These are phyloP conservation scores for Pelochelys cantorii DNA, from an alignment of 2,797 vertebrate species.

Conservation along the genomic window DNA sequence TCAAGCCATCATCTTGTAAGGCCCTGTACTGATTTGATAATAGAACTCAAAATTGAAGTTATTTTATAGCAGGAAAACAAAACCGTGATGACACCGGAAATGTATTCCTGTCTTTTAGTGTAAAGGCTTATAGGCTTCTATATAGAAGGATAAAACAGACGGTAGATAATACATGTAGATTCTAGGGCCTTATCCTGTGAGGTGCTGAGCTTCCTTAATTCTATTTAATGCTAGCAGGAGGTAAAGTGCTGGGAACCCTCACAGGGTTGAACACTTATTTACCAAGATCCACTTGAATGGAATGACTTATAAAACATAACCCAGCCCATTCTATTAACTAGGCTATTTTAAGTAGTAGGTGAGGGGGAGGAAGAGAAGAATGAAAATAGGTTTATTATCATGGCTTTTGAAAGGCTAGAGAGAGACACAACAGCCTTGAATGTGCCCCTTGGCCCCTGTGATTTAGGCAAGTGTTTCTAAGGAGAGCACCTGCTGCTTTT, in stretches of 20 bases:
- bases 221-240: not conserved
- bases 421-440: not conserved
- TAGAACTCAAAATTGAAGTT: not conserved
- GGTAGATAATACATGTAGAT: constrained; percentile 22
- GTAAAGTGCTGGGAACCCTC: constrained; percentile 10
- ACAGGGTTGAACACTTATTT: not conserved
- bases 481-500: not conserved
- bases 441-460: not conserved
- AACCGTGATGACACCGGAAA: constrained; percentile 1
- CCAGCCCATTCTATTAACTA: not conserved
- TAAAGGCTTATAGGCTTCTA: not conserved
- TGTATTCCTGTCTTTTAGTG: not conserved
- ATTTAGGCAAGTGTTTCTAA: not conserved
- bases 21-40: not conserved
- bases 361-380: constrained; percentile 22
- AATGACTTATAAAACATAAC: constrained; percentile 6
- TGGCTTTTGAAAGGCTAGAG: not conserved
- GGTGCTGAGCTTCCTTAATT: not conserved
- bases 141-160: constrained; percentile 20
- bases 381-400: constrained; percentile 52
- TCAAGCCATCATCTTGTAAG: not conserved
- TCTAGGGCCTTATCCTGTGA: not conserved
- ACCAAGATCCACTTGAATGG: not conserved
- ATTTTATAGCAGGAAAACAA: constrained; percentile 16
- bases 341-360: constrained; percentile 40